Evolutionary conservation across 2,888 invertebrate species (phyloP).

Genomic region (Pediacus dermestoides): DNA sequence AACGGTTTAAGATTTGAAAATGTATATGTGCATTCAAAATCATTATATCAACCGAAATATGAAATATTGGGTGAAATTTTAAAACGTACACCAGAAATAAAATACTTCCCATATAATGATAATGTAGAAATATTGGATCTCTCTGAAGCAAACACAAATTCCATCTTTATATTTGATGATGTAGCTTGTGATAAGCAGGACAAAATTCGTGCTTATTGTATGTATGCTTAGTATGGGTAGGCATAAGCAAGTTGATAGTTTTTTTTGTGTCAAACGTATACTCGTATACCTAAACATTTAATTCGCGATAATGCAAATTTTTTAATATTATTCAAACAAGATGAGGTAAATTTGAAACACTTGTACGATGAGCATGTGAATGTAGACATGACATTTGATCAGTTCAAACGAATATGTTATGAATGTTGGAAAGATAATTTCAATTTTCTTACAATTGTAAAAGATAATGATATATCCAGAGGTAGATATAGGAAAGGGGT

Average conservation of each 20-base stretch:
- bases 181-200: conserved; percentile 18
- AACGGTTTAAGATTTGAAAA: conserved; percentile 19
- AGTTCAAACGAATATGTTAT: conserved; percentile 10
- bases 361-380: conserved; percentile 10
- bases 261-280: conserved; percentile 16
- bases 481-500: conserved; percentile 12
- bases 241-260: conserved; percentile 16
- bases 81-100: conserved; percentile 16
- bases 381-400: conserved; percentile 10
- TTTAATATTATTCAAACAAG: conserved; percentile 14
- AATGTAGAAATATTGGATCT: conserved; percentile 17
- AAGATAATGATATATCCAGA: conserved; percentile 7
- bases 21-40: conserved; percentile 22
- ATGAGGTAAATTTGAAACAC: conserved; percentile 11
- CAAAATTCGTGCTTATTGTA: conserved; percentile 17
- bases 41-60: conserved; percentile 23
- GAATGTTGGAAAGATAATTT: conserved; percentile 10
- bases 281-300: conserved; percentile 18
- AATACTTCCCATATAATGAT: conserved; percentile 16
- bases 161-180: conserved; percentile 21
- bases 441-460: conserved; percentile 5
- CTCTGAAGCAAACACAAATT: conserved; percentile 15
- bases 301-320: conserved; percentile 14
- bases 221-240: conserved; percentile 18
- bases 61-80: conserved; percentile 17